phyloP scores from a whole-genome alignment of 1,140 invertebrate genomes.

The Zaprionus capensis region DNA sequence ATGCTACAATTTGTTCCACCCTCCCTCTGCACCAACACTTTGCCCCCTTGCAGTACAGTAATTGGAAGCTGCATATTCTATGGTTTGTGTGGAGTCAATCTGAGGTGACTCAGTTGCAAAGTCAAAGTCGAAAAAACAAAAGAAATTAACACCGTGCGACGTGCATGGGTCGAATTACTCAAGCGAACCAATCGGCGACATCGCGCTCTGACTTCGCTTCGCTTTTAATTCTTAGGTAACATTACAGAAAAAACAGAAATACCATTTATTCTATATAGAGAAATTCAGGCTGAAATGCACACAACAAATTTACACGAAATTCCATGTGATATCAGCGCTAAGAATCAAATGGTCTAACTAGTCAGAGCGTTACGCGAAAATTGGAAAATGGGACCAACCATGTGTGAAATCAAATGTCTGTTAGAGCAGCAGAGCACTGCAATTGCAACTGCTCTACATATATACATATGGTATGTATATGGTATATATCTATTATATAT shows the following conservation, averaged over 20 bases:
- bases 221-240: background rate
- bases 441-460: background rate
- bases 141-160: conserved; percentile 52
- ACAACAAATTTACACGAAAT: conserved; percentile 3
- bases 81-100: conserved; percentile 33
- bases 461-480: background rate
- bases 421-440: background rate
- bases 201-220: conserved; percentile 34
- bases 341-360: conserved; percentile 6
- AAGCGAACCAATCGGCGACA: conserved; percentile 57
- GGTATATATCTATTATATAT: background rate
- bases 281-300: background rate
- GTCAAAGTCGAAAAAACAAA: conserved; percentile 25
- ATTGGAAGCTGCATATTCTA: conserved; percentile 78
- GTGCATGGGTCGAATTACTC: conserved; percentile 64
- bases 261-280: background rate
- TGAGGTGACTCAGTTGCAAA: conserved; percentile 39
- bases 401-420: conserved; percentile 1
- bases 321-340: background rate
- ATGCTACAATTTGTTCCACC: conserved; percentile 13
- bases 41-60: conserved; percentile 38
- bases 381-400: background rate
- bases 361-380: conserved; percentile 1
- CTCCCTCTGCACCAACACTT: background rate
- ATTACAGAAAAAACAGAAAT: conserved; percentile 9